Conservation (phyloP, 2,888 invertebrate species). For the Limnephilus auricula region DNA sequence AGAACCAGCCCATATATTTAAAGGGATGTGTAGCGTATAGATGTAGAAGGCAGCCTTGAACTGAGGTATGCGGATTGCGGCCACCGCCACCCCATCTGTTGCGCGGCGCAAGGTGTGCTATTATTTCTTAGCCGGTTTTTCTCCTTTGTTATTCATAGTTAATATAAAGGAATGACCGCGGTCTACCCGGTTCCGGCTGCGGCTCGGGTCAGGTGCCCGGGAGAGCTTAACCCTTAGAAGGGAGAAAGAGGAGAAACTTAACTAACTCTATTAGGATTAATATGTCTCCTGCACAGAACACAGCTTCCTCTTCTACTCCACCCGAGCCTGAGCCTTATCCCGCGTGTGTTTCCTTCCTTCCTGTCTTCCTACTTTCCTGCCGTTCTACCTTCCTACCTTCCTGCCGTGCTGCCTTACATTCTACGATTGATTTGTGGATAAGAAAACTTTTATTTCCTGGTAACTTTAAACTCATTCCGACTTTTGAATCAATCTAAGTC, state of each 20-base stretch:
- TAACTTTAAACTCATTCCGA: neutral
- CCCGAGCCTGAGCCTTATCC: no score
- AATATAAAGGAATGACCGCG: constrained; percentile 64
- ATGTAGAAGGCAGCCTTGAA: neutral
- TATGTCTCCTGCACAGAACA: constrained; percentile 52
- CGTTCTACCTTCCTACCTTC: no score
- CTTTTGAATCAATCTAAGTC: neutral
- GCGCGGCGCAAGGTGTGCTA: constrained; percentile 28
- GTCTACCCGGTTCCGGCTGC: constrained; percentile 22
- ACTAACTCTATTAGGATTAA: constrained; percentile 65
- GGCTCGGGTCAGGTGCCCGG: constrained; percentile 32
- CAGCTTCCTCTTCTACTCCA: neutral
- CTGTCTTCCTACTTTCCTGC: no score
- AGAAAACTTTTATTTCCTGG: neutral
- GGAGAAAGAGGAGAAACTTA: constrained; percentile 13
- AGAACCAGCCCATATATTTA: neutral
- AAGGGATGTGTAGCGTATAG: neutral
- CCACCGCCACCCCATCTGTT: neutral
- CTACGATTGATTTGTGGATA: constrained; percentile 1
- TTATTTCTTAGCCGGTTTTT: constrained; percentile 50
- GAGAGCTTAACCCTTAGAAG: constrained; percentile 24
- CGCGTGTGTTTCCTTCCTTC: no score
- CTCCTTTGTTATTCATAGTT: constrained; percentile 61
- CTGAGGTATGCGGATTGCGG: neutral
- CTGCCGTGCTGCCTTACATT: neutral